Evolutionary conservation across 2,888 invertebrate species (phyloP).

Genomic region (Julus scandinavius): DNA sequence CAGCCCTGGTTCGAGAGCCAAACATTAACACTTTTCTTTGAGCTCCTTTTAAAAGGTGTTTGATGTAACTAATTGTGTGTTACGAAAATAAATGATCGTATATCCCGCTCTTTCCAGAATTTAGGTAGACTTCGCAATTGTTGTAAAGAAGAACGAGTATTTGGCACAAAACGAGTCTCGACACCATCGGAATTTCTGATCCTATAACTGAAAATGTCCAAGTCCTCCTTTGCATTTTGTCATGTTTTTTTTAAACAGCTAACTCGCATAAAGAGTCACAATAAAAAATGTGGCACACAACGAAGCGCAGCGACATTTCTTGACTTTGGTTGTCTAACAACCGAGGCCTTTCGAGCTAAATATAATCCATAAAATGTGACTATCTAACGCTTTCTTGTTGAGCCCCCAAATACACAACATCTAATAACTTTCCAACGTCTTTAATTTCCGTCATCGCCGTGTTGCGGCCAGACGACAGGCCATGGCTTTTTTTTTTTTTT

Average conservation of each 20-base stretch:
- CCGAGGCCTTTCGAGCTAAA: constrained; percentile 43
- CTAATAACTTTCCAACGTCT: background rate
- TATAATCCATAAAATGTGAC: background rate
- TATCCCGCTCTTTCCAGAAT: background rate
- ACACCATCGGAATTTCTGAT: constrained; percentile 1
- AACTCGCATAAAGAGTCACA: background rate
- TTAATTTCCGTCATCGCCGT: background rate
- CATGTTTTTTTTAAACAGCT: background rate
- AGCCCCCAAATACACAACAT: background rate
- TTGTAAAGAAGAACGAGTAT: background rate
- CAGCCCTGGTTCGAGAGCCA: too few relatives aligned
- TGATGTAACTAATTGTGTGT: background rate
- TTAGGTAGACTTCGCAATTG: background rate
- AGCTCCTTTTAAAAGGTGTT: too few relatives aligned
- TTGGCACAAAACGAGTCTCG: background rate
- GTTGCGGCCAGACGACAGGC: background rate
- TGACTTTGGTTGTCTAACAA: constrained; percentile 34
- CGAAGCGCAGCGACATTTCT: constrained; percentile 8
- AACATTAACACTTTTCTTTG: too few relatives aligned
- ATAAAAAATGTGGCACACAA: constrained; percentile 1
- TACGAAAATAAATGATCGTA: background rate
- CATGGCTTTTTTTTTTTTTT: background rate
- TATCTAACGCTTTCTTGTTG: background rate
- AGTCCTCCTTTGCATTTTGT: background rate
- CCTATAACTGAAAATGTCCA: background rate